These are phyloP conservation scores for Ganaspis sp. DNA, from an alignment of 1,140 invertebrate genomes.

Conservation along the genomic window DNA sequence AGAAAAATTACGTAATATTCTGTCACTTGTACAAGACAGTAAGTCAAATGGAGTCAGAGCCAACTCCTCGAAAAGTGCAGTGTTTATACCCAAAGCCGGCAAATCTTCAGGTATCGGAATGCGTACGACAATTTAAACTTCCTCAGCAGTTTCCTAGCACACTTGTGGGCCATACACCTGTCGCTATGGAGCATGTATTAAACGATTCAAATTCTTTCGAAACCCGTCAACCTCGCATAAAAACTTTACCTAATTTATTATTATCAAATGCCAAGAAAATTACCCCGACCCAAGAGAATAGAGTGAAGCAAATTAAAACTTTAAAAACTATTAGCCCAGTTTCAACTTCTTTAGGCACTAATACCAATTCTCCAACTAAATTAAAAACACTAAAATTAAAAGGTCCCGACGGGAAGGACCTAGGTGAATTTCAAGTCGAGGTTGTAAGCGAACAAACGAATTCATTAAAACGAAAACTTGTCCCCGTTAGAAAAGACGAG, in stretches of 20 bases:
- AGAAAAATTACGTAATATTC: background rate
- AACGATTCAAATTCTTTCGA: background rate
- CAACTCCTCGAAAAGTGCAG: conserved; percentile 10
- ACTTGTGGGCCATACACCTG: background rate
- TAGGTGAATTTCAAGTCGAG: conserved; percentile 61
- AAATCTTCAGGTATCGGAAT: conserved; percentile 26
- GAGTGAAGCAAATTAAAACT: background rate
- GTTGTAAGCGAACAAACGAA: conserved; percentile 33
- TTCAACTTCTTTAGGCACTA: background rate
- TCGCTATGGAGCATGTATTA: background rate
- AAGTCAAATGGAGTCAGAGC: conserved; percentile 27
- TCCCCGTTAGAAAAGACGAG: conserved; percentile 30
- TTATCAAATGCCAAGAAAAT: no score
- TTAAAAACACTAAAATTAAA: conserved; percentile 59
- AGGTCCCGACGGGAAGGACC: conserved; percentile 55
- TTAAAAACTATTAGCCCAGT: background rate
- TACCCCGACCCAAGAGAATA: no score
- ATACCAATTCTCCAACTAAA: background rate
- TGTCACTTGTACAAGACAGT: background rate
- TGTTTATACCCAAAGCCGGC: background rate
- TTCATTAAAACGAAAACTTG: conserved; percentile 28
- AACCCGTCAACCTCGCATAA: background rate
- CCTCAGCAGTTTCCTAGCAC: conserved; percentile 47
- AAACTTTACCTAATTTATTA: no score
- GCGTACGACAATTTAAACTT: conserved; percentile 44